Conservation (phyloP, 92 coral and sea anemone genomes). For the Bergia sp. region DNA sequence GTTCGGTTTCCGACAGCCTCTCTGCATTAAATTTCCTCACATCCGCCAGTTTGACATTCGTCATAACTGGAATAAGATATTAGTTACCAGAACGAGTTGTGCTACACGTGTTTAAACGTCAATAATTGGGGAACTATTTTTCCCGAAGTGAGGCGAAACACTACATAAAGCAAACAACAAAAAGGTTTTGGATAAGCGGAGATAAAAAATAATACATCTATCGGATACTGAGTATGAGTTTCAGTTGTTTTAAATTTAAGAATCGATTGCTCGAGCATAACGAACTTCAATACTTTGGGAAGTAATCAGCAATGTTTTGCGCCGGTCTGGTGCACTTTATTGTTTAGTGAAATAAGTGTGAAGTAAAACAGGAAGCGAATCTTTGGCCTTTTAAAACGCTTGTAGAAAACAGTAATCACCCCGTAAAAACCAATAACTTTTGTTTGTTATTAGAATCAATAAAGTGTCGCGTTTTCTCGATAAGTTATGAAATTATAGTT, state of each 20-base stretch:
- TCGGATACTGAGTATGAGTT: neutral
- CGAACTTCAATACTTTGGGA: neutral
- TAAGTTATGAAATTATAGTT: no score
- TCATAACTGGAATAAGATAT: neutral
- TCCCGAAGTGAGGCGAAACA: neutral
- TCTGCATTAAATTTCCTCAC: neutral
- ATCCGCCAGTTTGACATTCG: neutral
- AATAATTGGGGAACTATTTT: neutral
- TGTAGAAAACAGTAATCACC: neutral
- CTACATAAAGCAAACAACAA: neutral
- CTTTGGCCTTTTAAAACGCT: no score
- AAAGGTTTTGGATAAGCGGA: neutral
- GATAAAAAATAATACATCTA: neutral
- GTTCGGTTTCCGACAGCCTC: neutral
- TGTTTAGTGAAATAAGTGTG: neutral
- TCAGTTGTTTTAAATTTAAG: no score
- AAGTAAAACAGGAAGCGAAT: neutral
- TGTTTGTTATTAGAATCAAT: neutral
- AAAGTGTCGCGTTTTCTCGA: neutral
- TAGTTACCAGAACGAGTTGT: neutral
- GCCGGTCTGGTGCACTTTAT: neutral
- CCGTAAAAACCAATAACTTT: neutral
- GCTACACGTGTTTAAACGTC: neutral
- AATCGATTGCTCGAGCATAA: neutral
- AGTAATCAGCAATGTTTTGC: no score